phyloP scores from a whole-genome alignment of 37 sponge, comb jelly and placozoan genomes.

The Bolinopsis microptera region DNA sequence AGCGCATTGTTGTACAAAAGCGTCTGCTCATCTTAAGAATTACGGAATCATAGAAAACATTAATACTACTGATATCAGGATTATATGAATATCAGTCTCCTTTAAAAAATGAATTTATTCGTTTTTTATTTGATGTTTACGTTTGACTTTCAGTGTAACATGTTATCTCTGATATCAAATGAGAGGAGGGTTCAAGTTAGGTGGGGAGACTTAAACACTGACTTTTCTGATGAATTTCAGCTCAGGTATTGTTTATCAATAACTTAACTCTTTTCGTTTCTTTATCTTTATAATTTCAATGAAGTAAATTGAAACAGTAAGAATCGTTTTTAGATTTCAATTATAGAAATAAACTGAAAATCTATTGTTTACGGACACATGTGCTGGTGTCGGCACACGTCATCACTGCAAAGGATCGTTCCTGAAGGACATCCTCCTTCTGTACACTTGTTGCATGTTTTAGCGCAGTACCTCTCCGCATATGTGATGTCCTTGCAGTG shows the following conservation, averaged over 20 bases:
- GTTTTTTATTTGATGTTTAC: no score
- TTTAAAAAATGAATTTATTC: no score
- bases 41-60: no score
- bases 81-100: no score
- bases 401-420: background rate
- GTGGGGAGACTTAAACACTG: constrained; percentile 1
- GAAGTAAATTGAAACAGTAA: no score
- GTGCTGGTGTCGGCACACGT: constrained; percentile 27
- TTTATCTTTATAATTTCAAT: no score
- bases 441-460: background rate
- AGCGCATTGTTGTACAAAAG: no score
- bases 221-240: background rate
- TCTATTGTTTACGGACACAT: background rate
- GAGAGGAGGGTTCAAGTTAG: background rate
- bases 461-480: background rate
- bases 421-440: background rate
- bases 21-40: no score
- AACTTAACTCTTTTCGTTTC: no score
- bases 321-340: no score
- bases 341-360: no score
- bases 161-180: background rate
- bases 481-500: background rate
- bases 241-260: constrained; percentile 7
- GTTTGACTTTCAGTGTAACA: constrained; percentile 7
- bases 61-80: no score